Evolutionary conservation across 2,797 vertebrate genomes (phyloP), one percentile per base, ranked within the genome.

Genomic region (Varecia variegata): DNA sequence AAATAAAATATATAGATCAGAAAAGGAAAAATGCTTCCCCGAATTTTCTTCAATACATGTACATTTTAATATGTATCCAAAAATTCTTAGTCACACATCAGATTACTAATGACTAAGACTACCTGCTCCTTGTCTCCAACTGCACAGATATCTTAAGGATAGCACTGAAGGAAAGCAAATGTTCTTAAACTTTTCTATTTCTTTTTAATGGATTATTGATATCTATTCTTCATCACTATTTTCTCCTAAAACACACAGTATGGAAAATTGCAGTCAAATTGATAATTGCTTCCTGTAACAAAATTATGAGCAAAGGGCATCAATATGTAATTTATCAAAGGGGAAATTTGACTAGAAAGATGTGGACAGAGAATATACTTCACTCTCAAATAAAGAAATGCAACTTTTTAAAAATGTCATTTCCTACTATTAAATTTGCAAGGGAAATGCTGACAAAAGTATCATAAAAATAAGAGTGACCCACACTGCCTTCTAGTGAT

Each of bases 311-410:
- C 6, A 50, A 85, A 95, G 35, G 40, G 15, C 47, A 76, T 96
- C 58, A 60, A 8, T 15, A 43, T 18, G 13, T 50, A 95, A 77
- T 73, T 91, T 62, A 76, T 50, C 67, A 92, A 74, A 77, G 52
- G 71, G 23, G 35, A 96, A 93, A 92, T 95, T 0, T 81, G 52
- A 90, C 47, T 43, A 65, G 54, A 96, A 95, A 93, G 88, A 68
- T 56, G 35, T n/a, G 54, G 27, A 30, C 23, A 84, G 58, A 90
- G 25, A 90, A 80, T 76, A 47, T 35, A 67, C 2, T 87, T 54
- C 6, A 54, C 1, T 54, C 45, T 84, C 50, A 68, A 89, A 87
- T 56, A 85, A 79, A 68, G 9, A 52, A 77, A 74, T 83, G 45
- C 32, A 84, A 89, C 68, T 52, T 86, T 60, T 60, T 89, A 52